Evolutionary conservation across 2,113 vertebrate species (phyloP), one percentile per base, ranked within the genome.

Genomic region (Stictonetta naevosa): DNA sequence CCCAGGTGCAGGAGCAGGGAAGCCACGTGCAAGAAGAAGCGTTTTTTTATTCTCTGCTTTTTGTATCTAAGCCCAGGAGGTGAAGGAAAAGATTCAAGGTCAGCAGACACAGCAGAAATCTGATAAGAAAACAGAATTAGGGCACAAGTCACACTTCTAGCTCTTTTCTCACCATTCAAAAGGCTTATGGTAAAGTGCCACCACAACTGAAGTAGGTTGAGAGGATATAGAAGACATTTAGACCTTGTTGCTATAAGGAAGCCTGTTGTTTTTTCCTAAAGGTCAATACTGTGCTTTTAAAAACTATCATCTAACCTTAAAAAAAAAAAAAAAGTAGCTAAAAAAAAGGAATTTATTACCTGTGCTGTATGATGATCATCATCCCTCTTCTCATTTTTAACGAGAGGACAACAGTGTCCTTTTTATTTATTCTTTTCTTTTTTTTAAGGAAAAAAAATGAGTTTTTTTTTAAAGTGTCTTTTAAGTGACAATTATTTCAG

Each of bases 131-230:
- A 59, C n/a, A 74, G 56, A 85, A 91, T 56, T 60, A 66, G 26
- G 17, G 9, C 16, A 31, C 8, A 62, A 1, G 21, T 79, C 3
- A 0, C 25, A 11, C 18, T 48, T 88, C 4, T 69, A 19, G 6
- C 38, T 33, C 5, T 80, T 60, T 63, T 84, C 56, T 91, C 13
- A 52, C 12, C 9, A 8, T 83, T 81, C n/a, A 46, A 15, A 50
- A 73, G 20, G 33, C 18, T 92, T 52, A 34, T 73, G 48, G 58
- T 52, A 10, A 76, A 64, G 18, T 83, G 26, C 23, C 8, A n/a
- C 63, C 21, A 23, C 16, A 53, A 36, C 6, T 66, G 3, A 36
- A 13, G 17, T 53, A 25, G 15, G 38, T 79, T 3, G 2, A 40
- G 38, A 21, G 16, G 16, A 44, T 12, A 7, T 69, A 14, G 40